Conservation (phyloP, 2,888 invertebrate species). For the Eucriotettix oculatus region DNA sequence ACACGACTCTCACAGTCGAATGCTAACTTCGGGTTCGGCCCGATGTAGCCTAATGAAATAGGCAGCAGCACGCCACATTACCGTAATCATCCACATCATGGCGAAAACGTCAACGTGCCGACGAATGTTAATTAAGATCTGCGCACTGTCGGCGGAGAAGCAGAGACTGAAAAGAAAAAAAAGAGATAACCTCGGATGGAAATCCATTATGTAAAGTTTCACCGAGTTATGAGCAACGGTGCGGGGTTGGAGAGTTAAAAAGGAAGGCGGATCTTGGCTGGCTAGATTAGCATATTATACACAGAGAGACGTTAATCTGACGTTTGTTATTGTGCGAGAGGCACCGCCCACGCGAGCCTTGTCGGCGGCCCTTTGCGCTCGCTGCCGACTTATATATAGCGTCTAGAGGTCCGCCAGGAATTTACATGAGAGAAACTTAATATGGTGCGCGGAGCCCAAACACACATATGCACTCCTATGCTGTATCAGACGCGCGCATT, state of each 20-base stretch:
- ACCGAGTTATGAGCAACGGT: not conserved
- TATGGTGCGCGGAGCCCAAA: too few species aligned
- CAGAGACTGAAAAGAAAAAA: not conserved
- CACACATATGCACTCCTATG: too few species aligned
- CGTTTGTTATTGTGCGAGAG: slow-evolving; percentile 2
- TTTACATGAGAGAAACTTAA: too few species aligned
- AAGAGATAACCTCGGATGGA: not conserved
- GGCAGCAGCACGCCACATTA: too few species aligned
- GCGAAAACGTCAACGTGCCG: slow-evolving; percentile 15
- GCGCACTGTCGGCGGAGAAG: slow-evolving; percentile 10
- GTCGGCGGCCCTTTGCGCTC: not conserved
- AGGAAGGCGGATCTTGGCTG: not conserved
- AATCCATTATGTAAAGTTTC: slow-evolving; percentile 1
- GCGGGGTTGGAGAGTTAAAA: not conserved
- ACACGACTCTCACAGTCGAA: too few species aligned
- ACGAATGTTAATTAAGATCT: slow-evolving; percentile 23
- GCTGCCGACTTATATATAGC: too few species aligned
- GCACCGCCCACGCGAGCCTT: not conserved
- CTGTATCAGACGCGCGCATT: too few species aligned
- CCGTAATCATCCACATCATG: not conserved
- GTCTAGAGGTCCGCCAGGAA: too few species aligned
- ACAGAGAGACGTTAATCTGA: slow-evolving; percentile 6
- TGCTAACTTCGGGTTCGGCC: too few species aligned
- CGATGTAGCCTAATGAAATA: too few species aligned
- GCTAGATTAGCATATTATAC: slow-evolving; percentile 5